These are phyloP conservation scores for Eulemur rufifrons DNA, from an alignment of 2,113 vertebrate genomes.

Conservation along the genomic window DNA sequence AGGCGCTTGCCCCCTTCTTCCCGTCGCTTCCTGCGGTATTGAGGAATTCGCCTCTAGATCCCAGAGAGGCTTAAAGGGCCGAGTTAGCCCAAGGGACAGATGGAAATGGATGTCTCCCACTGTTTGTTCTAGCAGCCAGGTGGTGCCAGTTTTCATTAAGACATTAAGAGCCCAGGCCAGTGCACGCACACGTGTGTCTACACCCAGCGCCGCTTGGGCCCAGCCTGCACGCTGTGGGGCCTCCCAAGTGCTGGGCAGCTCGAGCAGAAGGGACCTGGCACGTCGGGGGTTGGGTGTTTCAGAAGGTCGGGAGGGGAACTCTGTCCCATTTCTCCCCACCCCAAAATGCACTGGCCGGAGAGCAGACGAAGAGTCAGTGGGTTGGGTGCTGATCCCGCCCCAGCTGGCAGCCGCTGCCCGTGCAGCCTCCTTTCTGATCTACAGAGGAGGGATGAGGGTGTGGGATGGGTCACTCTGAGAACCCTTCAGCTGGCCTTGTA, in stretches of 20 bases:
- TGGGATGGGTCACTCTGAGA: background rate
- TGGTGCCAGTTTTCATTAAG: background rate
- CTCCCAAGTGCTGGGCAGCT: background rate
- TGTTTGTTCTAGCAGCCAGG: background rate
- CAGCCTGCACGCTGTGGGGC: background rate
- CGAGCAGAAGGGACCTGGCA: background rate
- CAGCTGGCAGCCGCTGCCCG: background rate
- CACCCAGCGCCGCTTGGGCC: background rate
- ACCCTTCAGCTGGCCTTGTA: no score
- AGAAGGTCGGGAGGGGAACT: background rate
- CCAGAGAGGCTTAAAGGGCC: background rate
- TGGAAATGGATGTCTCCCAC: background rate
- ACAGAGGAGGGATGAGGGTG: background rate
- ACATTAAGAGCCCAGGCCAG: background rate
- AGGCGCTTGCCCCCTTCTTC: background rate
- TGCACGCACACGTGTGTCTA: accelerated
- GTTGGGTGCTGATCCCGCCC: background rate
- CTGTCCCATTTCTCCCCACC: background rate
- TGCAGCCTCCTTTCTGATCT: background rate
- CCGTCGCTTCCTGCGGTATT: background rate
- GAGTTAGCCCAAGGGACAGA: background rate
- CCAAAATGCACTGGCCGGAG: background rate
- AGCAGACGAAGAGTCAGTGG: accelerated
- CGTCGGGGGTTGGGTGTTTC: background rate
- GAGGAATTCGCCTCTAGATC: background rate